Conservation (phyloP, 1,140 invertebrate species). For the Cyclina sinensis region DNA sequence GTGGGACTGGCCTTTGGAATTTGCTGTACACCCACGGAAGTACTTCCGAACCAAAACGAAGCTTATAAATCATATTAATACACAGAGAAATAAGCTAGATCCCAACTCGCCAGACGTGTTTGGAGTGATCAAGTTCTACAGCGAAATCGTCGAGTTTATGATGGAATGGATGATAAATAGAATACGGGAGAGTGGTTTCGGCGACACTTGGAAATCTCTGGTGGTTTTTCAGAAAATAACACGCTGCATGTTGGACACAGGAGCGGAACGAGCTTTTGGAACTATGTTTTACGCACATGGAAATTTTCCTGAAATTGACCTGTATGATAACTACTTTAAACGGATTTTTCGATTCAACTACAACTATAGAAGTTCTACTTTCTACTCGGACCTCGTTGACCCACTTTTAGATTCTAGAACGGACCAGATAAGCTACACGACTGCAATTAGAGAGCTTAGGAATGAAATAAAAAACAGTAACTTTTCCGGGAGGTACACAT, state of each 20-base stretch:
- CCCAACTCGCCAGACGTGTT: constrained; percentile 1
- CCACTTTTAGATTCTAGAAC: neutral
- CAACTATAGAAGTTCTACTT: constrained; percentile 40
- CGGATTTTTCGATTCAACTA: constrained; percentile 48
- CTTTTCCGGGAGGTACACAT: neutral
- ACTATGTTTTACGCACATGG: constrained; percentile 50
- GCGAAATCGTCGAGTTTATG: constrained; percentile 47
- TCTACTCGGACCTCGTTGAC: constrained; percentile 47
- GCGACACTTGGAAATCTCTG: constrained; percentile 56
- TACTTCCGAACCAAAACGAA: constrained; percentile 35
- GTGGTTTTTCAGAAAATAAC: constrained; percentile 64
- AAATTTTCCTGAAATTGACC: constrained; percentile 27
- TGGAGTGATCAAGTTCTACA: constrained; percentile 49
- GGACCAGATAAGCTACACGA: constrained; percentile 1
- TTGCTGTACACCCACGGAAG: neutral
- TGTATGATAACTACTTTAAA: constrained; percentile 41
- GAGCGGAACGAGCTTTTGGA: constrained; percentile 51
- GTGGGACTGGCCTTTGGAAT: constrained; percentile 53
- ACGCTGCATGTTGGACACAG: constrained; percentile 47
- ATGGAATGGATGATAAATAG: constrained; percentile 54
- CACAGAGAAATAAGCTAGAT: constrained; percentile 14
- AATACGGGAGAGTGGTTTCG: constrained; percentile 51
- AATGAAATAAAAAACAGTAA: no score
- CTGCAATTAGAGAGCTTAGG: constrained; percentile 4
- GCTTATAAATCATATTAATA: constrained; percentile 47